Conservation (phyloP, 2,113 vertebrate genomes). For the Globicephala melas region DNA sequence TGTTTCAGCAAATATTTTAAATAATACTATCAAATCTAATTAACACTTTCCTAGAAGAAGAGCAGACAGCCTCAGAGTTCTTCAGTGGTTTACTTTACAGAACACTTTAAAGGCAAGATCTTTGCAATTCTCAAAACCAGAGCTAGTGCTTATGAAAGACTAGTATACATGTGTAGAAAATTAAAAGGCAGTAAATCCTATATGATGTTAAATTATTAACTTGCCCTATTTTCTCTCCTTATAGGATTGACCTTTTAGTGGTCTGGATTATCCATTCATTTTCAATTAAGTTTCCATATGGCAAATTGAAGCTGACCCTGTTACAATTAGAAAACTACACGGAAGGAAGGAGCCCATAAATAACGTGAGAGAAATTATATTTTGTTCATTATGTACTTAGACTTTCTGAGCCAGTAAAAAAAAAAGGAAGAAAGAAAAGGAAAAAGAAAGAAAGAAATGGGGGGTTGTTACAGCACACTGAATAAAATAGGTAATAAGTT, state of each 20-base stretch:
- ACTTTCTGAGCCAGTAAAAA: background rate
- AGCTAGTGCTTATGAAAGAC: background rate
- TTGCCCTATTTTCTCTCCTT: conserved; percentile 51
- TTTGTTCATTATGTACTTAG: background rate
- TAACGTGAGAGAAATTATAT: background rate
- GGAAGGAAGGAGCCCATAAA: background rate
- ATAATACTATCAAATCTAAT: background rate
- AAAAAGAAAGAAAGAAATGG: background rate
- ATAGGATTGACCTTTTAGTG: conserved; percentile 34
- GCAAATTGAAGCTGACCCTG: conserved; percentile 38
- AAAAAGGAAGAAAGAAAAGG: background rate
- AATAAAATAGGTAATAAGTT: conserved; percentile 6
- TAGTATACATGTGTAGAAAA: background rate
- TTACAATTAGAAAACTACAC: conserved; percentile 38
- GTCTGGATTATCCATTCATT: conserved; percentile 37
- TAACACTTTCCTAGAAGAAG: conserved; percentile 11
- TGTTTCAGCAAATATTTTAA: background rate
- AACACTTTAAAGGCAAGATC: background rate
- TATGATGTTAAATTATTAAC: conserved; percentile 37
- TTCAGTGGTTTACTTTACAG: background rate
- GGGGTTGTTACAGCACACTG: background rate
- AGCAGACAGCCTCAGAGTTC: background rate
- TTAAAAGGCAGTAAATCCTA: conserved; percentile 9
- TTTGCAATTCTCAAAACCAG: conserved; percentile 11
- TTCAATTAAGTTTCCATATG: conserved; percentile 52